phyloP scores from a whole-genome alignment of 2,113 vertebrate genomes.

The Verasper variegatus region DNA sequence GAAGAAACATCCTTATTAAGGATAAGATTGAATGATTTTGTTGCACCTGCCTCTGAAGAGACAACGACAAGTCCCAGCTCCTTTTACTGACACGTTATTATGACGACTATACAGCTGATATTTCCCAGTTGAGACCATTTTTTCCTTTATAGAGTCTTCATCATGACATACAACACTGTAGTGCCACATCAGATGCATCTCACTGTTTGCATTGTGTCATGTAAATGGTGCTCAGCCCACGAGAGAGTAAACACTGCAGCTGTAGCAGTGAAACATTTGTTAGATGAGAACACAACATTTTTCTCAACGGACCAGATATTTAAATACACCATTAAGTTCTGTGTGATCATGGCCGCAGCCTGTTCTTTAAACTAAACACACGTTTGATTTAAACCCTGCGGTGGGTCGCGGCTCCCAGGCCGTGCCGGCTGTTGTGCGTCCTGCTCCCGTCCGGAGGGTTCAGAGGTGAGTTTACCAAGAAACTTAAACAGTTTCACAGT shows the following conservation, averaged over 20 bases:
- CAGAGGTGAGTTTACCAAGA: conserved; percentile 76
- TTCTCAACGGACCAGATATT: not conserved
- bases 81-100: too few species aligned
- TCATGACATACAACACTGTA: not conserved
- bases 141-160: not conserved
- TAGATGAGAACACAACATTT: too few species aligned
- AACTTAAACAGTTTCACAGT: conserved; percentile 77
- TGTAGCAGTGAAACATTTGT: too few species aligned
- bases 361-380: not conserved
- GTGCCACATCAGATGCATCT: too few species aligned
- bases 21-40: too few species aligned
- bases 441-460: conserved; percentile 62
- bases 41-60: too few species aligned
- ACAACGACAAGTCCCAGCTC: not conserved
- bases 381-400: not conserved
- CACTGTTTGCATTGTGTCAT: not conserved
- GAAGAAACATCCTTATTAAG: too few species aligned
- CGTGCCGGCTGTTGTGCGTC: conserved; percentile 44
- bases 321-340: not conserved
- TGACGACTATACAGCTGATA: not conserved
- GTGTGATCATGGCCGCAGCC: not conserved
- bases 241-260: not conserved
- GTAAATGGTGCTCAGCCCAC: not conserved
- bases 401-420: conserved; percentile 2
- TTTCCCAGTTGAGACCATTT: not conserved